phyloP scores from a whole-genome alignment of 2,888 invertebrate species.

The Podabrus alpinus region DNA sequence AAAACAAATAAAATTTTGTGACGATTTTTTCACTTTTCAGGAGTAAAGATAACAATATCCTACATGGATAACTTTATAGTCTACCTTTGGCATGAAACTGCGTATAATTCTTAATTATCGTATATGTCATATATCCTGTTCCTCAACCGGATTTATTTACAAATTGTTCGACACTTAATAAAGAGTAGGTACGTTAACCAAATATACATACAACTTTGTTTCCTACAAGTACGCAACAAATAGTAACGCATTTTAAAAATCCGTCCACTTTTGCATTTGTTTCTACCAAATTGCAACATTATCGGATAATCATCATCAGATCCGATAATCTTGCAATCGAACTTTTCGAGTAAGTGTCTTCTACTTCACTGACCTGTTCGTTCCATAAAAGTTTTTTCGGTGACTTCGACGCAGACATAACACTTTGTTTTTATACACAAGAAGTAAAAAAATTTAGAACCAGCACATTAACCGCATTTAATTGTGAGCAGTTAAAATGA shows the following conservation, averaged over 20 bases:
- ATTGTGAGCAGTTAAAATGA: conserved; percentile 31
- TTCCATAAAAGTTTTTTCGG: conserved; percentile 9
- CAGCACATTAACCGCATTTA: conserved; percentile 43
- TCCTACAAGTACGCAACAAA: conserved; percentile 30
- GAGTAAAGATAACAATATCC: conserved; percentile 43
- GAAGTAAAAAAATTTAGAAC: conserved; percentile 41
- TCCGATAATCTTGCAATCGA: conserved; percentile 22
- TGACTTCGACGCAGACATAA: conserved; percentile 25
- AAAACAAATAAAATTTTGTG: conserved; percentile 15
- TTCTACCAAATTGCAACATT: conserved; percentile 8
- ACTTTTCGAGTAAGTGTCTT: conserved; percentile 19
- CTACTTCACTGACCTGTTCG: conserved; percentile 25
- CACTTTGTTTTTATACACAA: conserved; percentile 28
- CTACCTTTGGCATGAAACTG: conserved; percentile 59
- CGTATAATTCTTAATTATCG: conserved; percentile 55
- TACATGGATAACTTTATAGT: conserved; percentile 55
- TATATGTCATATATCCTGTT: conserved; percentile 57
- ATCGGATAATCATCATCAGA: conserved; percentile 9
- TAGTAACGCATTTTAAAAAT: conserved; percentile 27
- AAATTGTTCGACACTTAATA: conserved; percentile 43
- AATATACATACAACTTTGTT: conserved; percentile 47
- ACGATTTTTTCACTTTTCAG: conserved; percentile 9
- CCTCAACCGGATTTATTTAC: conserved; percentile 50
- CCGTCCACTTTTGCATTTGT: not conserved
- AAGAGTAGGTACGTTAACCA: conserved; percentile 40